Evolutionary conservation across 2,888 invertebrate species (phyloP), one percentile per base, ranked within the genome.

Genomic region (Polia nebulosa): DNA sequence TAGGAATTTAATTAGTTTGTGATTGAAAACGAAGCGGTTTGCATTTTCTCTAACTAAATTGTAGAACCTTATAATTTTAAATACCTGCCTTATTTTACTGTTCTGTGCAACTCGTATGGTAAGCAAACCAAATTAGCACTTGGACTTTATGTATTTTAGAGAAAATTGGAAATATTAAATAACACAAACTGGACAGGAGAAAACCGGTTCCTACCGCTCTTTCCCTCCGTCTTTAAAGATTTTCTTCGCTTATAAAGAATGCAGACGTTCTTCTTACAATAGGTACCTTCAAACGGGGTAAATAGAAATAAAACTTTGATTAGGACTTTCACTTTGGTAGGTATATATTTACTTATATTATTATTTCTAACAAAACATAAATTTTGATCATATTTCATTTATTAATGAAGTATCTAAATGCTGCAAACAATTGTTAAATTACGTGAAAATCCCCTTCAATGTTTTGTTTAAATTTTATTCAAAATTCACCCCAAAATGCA

Each of bases 171-270:
- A 59, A 74, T 64, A 57, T 63, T 59, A 20, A 69, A 36, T 36
- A 22, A n/a, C 29, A 9, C 13, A 22, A 27, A 29, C 36, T 9
- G 29, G 34, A 62, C 34, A 62, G 61, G 41, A 47, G 49, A 53
- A 76, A 71, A 76, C 65, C 70, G 70, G 75, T 76, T 55, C 53
- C 36, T 68, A 44, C 61, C n/a, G 55, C 63, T 70, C 32, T 64
- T 75, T 76, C 63, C 56, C 29, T 29, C 34, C 44, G 62, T 57
- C 25, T 62, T 68, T 70, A 52, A 41, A 70, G 47, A 70, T 64
- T 64, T 70, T 76, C 76, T n/a, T 65, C 29, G 55, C 39, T n/a
- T 27, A 41, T 39, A 52, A 63, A 64, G n/a, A 69, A 76, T 60
- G 56, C 25, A 52, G 49, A 63, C 44, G 49, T 52, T 68, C 69